These are phyloP conservation scores for Podabrus alpinus DNA, from an alignment of 2,888 invertebrate species.

Conservation along the genomic window DNA sequence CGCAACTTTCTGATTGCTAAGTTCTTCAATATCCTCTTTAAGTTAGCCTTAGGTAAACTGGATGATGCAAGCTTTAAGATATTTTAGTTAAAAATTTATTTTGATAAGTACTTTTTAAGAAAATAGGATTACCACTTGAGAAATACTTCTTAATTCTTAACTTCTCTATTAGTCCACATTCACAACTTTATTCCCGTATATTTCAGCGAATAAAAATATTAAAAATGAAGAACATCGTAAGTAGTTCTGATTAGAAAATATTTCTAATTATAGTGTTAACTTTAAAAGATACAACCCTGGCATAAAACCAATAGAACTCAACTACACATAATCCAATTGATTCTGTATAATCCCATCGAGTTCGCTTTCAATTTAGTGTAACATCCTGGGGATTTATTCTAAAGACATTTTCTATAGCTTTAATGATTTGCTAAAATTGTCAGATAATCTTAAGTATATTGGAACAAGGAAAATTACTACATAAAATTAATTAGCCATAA, in stretches of 20 bases:
- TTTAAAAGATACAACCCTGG: background rate
- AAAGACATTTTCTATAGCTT: slow-evolving; percentile 1
- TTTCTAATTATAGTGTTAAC: background rate
- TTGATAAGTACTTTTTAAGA: background rate
- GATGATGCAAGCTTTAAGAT: background rate
- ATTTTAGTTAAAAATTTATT: slow-evolving; percentile 8
- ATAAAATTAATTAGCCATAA: background rate
- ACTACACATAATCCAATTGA: background rate
- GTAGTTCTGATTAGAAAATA: background rate
- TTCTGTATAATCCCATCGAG: slow-evolving; percentile 2
- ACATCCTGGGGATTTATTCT: background rate
- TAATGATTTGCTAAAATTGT: slow-evolving; percentile 5
- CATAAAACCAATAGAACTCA: background rate
- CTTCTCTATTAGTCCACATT: background rate
- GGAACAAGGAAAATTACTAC: background rate
- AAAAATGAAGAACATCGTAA: background rate
- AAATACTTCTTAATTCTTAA: background rate
- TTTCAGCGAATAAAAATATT: background rate
- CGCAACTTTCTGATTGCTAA: slow-evolving; percentile 15
- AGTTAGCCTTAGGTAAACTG: slow-evolving; percentile 2
- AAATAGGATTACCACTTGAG: background rate
- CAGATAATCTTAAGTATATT: background rate
- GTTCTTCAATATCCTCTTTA: slow-evolving; percentile 12
- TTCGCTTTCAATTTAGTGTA: background rate
- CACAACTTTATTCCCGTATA: background rate